Conservation (phyloP, 2,113 vertebrate genomes). For the Tachysurus vachellii region DNA sequence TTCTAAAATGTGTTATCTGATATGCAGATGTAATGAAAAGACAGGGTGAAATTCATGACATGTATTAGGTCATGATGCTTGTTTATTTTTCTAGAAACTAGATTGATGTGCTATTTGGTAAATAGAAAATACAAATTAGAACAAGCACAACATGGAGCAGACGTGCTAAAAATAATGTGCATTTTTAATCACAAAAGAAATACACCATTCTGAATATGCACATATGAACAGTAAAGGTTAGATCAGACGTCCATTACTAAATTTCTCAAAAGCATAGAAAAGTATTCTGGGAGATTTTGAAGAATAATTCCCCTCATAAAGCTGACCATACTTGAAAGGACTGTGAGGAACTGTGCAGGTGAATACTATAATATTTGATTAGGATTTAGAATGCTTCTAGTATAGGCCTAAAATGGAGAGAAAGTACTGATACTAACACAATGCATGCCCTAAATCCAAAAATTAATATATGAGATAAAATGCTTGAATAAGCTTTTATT, state of each 20-base stretch:
- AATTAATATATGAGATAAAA: conserved; percentile 43
- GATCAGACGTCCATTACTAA: neutral
- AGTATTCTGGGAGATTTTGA: conserved; percentile 17
- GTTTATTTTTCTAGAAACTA: neutral
- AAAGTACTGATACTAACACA: conserved; percentile 47
- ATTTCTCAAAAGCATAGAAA: conserved; percentile 24
- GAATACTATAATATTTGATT: conserved; percentile 47
- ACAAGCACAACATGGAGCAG: neutral
- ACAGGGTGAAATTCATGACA: neutral
- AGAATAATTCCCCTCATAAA: conserved; percentile 37
- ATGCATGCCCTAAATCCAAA: conserved; percentile 40
- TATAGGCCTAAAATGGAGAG: conserved; percentile 43
- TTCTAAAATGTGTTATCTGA: neutral
- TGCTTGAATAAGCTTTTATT: conserved; percentile 46
- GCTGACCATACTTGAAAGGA: conserved; percentile 34
- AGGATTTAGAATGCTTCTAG: conserved; percentile 45
- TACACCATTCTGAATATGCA: conserved; percentile 1
- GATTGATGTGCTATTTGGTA: neutral
- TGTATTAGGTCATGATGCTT: neutral
- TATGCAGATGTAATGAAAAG: neutral
- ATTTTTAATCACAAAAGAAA: neutral
- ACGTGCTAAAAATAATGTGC: neutral
- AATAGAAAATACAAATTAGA: neutral
- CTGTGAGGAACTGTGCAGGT: conserved; percentile 29
- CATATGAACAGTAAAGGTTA: neutral